Evolutionary conservation across 2,113 vertebrate species (phyloP), one percentile per base, ranked within the genome.

Genomic region (Cephalophus harveyi): DNA sequence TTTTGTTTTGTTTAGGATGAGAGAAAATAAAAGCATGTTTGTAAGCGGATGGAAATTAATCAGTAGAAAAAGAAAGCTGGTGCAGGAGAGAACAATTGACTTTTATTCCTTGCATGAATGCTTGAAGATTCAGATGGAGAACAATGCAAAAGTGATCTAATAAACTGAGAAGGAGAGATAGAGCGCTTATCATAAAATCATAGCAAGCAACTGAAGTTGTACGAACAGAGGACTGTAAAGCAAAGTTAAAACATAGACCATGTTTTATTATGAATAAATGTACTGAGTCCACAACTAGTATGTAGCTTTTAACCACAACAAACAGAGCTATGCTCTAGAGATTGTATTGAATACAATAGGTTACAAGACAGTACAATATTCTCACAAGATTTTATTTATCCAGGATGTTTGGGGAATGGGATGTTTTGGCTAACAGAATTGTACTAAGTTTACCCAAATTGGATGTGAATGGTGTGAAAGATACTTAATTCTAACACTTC

Each of bases 331-430:
- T 55, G 27, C 40, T 13, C 14, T 84, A 57, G 57, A 87, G 50
- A 89, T 25, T 60, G 11, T 59, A 43, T 4, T 25, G 36, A 76
- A 76, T 15, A 43, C 36, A 76, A 76, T 43, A 74, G n/a, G 12
- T 40, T 40, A 27, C 21, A 76, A 43, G 7, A 76, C 6, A 76
- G 23, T 43, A 36, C 55, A 57, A 23, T 30, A 57, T 84, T 43
- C n/a, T 79, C 12, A 92, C 43, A 91, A 59, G 21, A 40, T 71
- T 91, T 93, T 95, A 54, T 76, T 91, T 82, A 96, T 84, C 86
- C 71, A 71, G 6, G 11, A 78, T 60, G 23, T 40, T 85, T 78
- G 11, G 50, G 17, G 9, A 83, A 64, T 40, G 52, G 12, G 28
- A 60, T 67, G 14, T 48, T 78, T 97, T 95, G 27, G 14, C 28